A percentile compares a stretch with the other conserved stretches of the same genome.
Evolutionary conservation across 2,888 invertebrate species (phyloP).

Genomic region (Frankliniella intonsa): DNA sequence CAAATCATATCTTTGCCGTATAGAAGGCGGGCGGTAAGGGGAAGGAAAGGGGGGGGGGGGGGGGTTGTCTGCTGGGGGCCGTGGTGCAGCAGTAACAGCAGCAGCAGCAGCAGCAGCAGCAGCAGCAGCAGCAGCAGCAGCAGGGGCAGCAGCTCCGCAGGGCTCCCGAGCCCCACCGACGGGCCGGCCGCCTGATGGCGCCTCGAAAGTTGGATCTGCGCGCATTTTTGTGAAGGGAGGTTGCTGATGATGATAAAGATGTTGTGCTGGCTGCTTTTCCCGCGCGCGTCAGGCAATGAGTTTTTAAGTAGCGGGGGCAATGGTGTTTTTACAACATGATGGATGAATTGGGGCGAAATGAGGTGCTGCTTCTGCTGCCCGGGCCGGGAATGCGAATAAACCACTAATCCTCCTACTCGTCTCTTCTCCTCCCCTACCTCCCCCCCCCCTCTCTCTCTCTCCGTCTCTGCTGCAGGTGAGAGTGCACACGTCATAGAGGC

Average conservation of each 20-base stretch:
- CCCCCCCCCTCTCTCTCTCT: no score
- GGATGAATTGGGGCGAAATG: background rate
- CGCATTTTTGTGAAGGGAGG: background rate
- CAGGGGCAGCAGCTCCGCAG: no score
- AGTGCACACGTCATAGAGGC: background rate
- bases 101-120: no score
- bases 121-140: no score
- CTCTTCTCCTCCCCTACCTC: slow-evolving; percentile 28
- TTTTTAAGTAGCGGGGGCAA: background rate
- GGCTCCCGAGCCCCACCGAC: no score
- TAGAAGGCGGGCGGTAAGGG: background rate
- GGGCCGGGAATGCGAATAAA: slow-evolving; percentile 29
- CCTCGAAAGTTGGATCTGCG: no score
- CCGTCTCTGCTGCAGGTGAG: background rate
- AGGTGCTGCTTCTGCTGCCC: slow-evolving; percentile 28
- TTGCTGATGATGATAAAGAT: background rate
- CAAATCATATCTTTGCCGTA: slow-evolving; percentile 5
- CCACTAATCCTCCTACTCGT: slow-evolving; percentile 34
- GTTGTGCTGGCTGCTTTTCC: background rate
- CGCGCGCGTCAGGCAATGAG: background rate
- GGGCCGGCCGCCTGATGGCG: no score
- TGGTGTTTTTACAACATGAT: background rate
- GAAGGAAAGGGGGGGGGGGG: background rate
- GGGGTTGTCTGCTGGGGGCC: background rate
- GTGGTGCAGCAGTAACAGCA: no score